Percentiles rank a stretch among this genome's conserved stretches.
These are phyloP conservation scores for Agrenia bidenticulata DNA, from an alignment of 2,888 invertebrate species.

Conservation along the genomic window DNA sequence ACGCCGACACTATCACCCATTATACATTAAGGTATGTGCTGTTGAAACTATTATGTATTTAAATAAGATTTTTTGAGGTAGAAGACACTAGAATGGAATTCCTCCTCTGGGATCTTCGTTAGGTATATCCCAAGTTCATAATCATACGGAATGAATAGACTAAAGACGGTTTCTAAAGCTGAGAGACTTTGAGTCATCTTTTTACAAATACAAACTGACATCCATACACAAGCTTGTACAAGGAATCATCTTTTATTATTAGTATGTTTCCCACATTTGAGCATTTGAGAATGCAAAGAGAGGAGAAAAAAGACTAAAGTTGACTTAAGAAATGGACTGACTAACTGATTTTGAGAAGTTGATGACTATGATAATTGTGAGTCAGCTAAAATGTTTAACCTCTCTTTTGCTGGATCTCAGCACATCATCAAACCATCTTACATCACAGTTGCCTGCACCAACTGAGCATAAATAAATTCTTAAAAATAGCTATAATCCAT, in stretches of 20 bases:
- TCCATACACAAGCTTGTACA: too few species aligned
- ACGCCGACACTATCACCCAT: constrained; percentile 1
- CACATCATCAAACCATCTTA: too few species aligned
- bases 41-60: too few species aligned
- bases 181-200: too few species aligned
- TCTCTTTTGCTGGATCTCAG: too few species aligned
- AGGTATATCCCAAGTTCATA: background rate
- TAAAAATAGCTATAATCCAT: too few species aligned
- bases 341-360: constrained; percentile 9
- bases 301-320: constrained; percentile 8
- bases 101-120: background rate
- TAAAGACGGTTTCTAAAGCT: too few species aligned
- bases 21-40: background rate
- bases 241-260: background rate
- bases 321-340: constrained; percentile 14
- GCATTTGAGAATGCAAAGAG: constrained; percentile 1
- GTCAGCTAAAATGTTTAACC: constrained; percentile 8
- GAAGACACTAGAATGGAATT: constrained; percentile 4
- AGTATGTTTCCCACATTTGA: constrained; percentile 4
- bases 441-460: too few species aligned
- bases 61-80: background rate
- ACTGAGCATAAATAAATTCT: too few species aligned
- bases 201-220: too few species aligned
- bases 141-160: too few species aligned
- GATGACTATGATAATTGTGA: constrained; percentile 16